Evolutionary conservation across 2,797 vertebrate genomes (phyloP).

Genomic region (Rhodeus uyekii): DNA sequence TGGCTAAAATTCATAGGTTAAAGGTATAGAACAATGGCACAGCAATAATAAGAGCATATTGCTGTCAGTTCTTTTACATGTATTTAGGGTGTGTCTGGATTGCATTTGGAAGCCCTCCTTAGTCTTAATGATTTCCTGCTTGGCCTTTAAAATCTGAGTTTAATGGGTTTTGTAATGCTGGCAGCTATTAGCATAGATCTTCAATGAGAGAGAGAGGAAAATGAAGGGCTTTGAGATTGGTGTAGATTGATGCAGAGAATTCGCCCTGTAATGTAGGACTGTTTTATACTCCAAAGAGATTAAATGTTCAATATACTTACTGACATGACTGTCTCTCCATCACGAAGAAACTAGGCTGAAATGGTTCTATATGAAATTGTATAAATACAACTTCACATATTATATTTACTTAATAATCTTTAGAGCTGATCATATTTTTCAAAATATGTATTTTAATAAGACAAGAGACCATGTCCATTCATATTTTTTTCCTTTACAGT

Average conservation of each 20-base stretch:
- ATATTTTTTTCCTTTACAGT: constrained; percentile 12
- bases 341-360: not conserved
- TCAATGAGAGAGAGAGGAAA: not conserved
- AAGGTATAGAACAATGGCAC: not conserved
- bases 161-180: constrained; percentile 24
- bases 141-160: constrained; percentile 31
- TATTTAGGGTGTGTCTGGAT: constrained; percentile 23
- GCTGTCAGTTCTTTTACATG: not conserved
- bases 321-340: not conserved
- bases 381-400: not conserved
- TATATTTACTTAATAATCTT: not conserved
- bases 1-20: not conserved
- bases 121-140: constrained; percentile 22
- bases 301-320: not conserved
- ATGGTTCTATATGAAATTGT: not conserved
- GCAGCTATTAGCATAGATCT: not conserved
- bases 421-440: not conserved
- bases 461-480: not conserved
- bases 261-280: not conserved
- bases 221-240: not conserved
- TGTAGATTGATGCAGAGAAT: not conserved
- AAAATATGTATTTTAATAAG: constrained; percentile 5
- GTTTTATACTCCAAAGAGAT: not conserved
- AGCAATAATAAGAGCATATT: not conserved
- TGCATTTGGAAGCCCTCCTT: constrained; percentile 13